phyloP scores from a whole-genome alignment of 2,888 invertebrate genomes.

The Pterobdella sp. region DNA sequence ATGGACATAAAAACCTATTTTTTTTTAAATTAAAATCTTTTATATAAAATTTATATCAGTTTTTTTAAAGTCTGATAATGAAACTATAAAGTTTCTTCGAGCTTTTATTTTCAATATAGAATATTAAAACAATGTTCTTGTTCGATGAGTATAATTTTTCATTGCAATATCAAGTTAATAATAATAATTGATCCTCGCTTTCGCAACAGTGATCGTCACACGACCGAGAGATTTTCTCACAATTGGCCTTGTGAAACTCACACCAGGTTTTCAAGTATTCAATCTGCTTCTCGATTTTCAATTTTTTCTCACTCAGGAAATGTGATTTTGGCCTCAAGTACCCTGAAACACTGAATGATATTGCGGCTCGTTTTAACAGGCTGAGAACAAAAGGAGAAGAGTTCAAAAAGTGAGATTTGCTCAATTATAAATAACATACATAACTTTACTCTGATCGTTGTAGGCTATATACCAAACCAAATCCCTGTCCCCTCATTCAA shows the following conservation, averaged over 20 bases:
- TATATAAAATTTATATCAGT: neutral
- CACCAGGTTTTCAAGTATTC: neutral
- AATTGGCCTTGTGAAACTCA: constrained; percentile 5
- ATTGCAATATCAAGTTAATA: neutral
- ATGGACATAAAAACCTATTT: neutral
- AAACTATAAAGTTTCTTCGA: neutral
- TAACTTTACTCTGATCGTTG: no score
- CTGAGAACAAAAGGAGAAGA: neutral
- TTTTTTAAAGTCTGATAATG: neutral
- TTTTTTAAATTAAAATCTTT: neutral
- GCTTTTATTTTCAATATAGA: no score
- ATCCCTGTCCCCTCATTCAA: no score
- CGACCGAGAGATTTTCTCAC: neutral
- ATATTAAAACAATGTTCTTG: no score
- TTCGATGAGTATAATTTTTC: neutral
- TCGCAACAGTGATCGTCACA: neutral
- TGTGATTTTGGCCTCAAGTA: constrained; percentile 12
- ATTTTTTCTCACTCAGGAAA: neutral
- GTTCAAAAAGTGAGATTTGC: neutral
- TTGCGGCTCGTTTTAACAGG: neutral
- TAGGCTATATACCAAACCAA: no score
- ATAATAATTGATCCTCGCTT: neutral
- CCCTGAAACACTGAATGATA: neutral
- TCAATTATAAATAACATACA: neutral
- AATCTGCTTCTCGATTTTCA: neutral